Evolutionary conservation across 2,888 invertebrate genomes (phyloP).

Genomic region (Synergus japonicus): DNA sequence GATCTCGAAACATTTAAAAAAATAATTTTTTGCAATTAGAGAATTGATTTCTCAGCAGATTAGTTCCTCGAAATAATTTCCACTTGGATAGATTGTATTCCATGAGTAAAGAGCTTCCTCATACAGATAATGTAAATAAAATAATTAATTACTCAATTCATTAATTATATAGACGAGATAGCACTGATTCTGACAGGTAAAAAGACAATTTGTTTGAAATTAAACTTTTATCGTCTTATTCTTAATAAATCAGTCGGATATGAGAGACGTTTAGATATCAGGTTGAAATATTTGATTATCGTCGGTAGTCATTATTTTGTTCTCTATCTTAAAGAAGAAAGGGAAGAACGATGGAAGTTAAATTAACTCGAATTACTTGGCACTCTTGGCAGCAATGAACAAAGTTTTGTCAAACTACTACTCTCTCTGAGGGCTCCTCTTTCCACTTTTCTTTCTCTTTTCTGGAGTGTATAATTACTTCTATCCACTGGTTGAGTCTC

Average conservation of each 20-base stretch:
- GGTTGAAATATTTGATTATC: background rate
- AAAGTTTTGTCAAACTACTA: slow-evolving; percentile 61
- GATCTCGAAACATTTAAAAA: background rate
- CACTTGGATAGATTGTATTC: too few species aligned
- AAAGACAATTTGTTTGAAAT: background rate
- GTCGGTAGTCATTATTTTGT: background rate
- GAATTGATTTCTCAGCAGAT: background rate
- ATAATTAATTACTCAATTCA: too few species aligned
- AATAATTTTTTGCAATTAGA: background rate
- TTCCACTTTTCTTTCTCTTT: slow-evolving; percentile 9
- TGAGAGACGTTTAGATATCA: background rate
- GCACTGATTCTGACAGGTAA: too few species aligned
- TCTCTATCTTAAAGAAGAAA: slow-evolving; percentile 15
- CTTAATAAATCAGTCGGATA: background rate
- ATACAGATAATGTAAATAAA: too few species aligned
- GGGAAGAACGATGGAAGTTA: slow-evolving; percentile 53
- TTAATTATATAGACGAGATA: too few species aligned
- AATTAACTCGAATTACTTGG: slow-evolving; percentile 62
- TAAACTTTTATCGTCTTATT: background rate
- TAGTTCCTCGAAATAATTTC: too few species aligned
- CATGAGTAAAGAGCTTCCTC: too few species aligned
- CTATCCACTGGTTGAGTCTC: slow-evolving; percentile 45
- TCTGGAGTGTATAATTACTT: slow-evolving; percentile 44
- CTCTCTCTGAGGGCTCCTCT: slow-evolving; percentile 8
- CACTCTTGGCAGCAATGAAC: slow-evolving; percentile 58